phyloP scores from a whole-genome alignment of 2,113 vertebrate genomes.

The Porphyrio hochstetteri region DNA sequence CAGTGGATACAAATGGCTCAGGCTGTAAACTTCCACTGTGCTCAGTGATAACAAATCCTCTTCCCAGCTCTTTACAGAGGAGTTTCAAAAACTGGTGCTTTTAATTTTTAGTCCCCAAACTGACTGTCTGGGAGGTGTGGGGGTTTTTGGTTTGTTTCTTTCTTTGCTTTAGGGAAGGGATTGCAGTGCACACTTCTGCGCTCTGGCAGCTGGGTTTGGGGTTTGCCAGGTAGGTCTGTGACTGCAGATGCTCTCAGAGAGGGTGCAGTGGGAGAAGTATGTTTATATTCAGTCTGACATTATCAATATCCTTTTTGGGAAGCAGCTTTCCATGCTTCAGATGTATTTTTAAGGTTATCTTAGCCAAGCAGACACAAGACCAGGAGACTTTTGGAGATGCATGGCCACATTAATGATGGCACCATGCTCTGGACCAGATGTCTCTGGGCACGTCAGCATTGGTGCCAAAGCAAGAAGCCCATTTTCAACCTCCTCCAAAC shows the following conservation, averaged over 20 bases:
- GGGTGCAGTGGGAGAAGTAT: rapidly evolving
- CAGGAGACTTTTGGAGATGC: background rate
- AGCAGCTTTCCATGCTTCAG: background rate
- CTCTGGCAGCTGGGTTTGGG: background rate
- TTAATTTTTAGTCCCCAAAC: background rate
- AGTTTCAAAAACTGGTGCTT: background rate
- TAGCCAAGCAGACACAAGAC: background rate
- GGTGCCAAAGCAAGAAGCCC: background rate
- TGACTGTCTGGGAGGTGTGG: background rate
- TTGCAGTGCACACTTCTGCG: background rate
- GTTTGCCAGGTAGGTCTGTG: background rate
- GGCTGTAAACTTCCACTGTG: background rate
- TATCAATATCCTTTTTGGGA: background rate
- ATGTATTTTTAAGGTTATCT: background rate
- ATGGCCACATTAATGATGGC: rapidly evolving
- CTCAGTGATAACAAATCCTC: background rate
- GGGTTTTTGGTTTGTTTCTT: too few species aligned
- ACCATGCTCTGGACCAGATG: rapidly evolving
- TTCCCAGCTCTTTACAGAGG: background rate
- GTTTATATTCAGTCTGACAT: background rate
- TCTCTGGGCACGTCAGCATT: background rate
- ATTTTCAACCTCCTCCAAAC: background rate
- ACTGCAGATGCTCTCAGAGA: background rate
- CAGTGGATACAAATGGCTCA: background rate
- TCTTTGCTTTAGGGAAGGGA: background rate